These are phyloP conservation scores for Agrochola litura DNA, from an alignment of 2,888 invertebrate genomes.

Conservation along the genomic window DNA sequence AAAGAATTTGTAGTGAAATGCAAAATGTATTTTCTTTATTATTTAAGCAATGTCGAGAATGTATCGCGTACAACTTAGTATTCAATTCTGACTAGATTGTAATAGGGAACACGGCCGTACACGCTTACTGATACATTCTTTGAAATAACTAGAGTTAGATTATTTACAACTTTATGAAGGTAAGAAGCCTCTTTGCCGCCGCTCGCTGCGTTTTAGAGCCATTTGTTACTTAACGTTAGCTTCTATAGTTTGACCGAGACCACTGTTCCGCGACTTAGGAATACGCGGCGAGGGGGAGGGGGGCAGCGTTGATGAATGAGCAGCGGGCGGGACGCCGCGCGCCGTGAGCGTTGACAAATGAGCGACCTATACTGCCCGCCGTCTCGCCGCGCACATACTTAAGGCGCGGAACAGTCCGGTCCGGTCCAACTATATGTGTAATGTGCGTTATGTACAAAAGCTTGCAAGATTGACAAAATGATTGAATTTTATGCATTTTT, in stretches of 20 bases:
- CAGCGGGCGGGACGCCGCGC: too few species aligned
- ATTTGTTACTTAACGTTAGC: constrained; percentile 13
- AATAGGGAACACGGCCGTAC: constrained; percentile 31
- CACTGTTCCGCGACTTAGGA: too few species aligned
- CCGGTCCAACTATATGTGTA: too few species aligned
- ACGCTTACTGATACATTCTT: constrained; percentile 36
- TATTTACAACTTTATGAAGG: constrained; percentile 55
- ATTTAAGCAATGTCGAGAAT: constrained; percentile 33
- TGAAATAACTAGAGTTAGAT: constrained; percentile 21
- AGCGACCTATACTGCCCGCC: too few species aligned
- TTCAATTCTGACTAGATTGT: constrained; percentile 55
- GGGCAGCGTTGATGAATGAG: too few species aligned
- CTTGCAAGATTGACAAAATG: constrained; percentile 60
- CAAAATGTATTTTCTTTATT: constrained; percentile 40
- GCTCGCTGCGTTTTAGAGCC: constrained; percentile 18
- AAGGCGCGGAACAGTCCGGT: neutral
- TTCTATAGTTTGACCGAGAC: neutral
- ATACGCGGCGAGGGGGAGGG: too few species aligned
- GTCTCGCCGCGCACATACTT: too few species aligned
- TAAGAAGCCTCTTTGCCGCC: constrained; percentile 51
- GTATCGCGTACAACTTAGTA: constrained; percentile 55
- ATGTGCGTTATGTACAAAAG: constrained; percentile 32
- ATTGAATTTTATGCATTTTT: neutral
- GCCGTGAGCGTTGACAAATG: too few species aligned
- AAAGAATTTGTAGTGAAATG: constrained; percentile 32